These are phyloP conservation scores for Cataglyphis rosenhaueri DNA, from an alignment of 2,888 invertebrate genomes.

Conservation along the genomic window DNA sequence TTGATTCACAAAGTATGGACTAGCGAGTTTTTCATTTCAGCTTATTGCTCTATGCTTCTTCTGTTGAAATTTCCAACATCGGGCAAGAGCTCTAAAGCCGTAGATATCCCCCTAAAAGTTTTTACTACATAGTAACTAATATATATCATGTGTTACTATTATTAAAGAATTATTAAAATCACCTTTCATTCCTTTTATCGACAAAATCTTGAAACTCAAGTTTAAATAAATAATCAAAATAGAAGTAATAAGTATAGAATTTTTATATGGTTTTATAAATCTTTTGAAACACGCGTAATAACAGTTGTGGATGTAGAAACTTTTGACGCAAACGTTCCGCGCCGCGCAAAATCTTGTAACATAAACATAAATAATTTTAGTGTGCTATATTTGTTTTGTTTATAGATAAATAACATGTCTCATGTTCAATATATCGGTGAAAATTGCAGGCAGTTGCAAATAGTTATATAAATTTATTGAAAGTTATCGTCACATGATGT, in stretches of 20 bases:
- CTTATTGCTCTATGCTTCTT: slow-evolving; percentile 57
- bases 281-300: not conserved
- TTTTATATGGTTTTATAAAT: slow-evolving; percentile 8
- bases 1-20: not conserved
- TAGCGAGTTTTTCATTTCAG: not conserved
- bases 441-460: not conserved
- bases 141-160: slow-evolving; percentile 18
- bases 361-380: not conserved
- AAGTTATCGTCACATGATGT: not conserved
- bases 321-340: not conserved
- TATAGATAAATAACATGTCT: not conserved
- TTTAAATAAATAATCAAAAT: slow-evolving; percentile 1
- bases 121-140: slow-evolving; percentile 6
- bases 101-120: slow-evolving; percentile 29
- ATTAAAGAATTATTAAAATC: not conserved
- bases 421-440: not conserved
- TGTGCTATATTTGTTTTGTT: not conserved
- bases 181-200: not conserved
- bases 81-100: slow-evolving; percentile 38
- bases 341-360: not conserved
- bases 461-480: not conserved
- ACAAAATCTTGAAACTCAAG: slow-evolving; percentile 12
- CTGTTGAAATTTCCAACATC: slow-evolving; percentile 77
- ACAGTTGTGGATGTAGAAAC: not conserved
- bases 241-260: not conserved